Evolutionary conservation across 1,140 invertebrate species (phyloP), one percentile per base, ranked within the genome.

Genomic region (Hycleus phaleratus): DNA sequence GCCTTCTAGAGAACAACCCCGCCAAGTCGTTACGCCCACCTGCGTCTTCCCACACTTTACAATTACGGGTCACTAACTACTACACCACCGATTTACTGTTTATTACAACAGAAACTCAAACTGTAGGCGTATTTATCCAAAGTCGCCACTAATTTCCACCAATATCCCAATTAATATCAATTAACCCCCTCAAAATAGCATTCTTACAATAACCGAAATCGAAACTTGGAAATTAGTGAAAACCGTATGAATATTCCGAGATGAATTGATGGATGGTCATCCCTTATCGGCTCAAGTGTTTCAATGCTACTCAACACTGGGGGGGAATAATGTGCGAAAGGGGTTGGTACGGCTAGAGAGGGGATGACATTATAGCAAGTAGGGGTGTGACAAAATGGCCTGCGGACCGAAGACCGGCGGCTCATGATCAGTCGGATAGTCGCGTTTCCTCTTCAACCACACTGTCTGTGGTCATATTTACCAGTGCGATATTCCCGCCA

Each of bases 361-460:
- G 67, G 65, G 68, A 69, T 71, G 71, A 69, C 67, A 69, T 69
- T 50, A 56, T 62, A 64, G 56, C 66, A 58, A 58, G 63, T 67
- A 67, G 69, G 69, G 70, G 67, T 66, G 68, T 73, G 71, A 73
- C 71, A 73, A 73, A 73, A 73, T 73, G 71, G 71, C 71, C 68
- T 73, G 71, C 70, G 59, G 67, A 71, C 68, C 62, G 63, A 66
- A 65, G 62, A 65, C 65, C 64, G 66, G 59, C 64, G 64, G 67
- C 66, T 66, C 58, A 56, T 53, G 60, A 62, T 63, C 66, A 68
- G 69, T 70, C 68, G 65, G 64, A 62, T 68, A 68, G 70, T 70
- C 69, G 69, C 60, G 59, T 63, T 63, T 62, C 56, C 59, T 49
- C 39, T 38, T 62, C 40, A 47, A 52, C 48, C 32, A 55, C 44